Evolutionary conservation across 2,113 vertebrate genomes (phyloP), one percentile per base, ranked within the genome.

Genomic region (Psittacus erithacus): DNA sequence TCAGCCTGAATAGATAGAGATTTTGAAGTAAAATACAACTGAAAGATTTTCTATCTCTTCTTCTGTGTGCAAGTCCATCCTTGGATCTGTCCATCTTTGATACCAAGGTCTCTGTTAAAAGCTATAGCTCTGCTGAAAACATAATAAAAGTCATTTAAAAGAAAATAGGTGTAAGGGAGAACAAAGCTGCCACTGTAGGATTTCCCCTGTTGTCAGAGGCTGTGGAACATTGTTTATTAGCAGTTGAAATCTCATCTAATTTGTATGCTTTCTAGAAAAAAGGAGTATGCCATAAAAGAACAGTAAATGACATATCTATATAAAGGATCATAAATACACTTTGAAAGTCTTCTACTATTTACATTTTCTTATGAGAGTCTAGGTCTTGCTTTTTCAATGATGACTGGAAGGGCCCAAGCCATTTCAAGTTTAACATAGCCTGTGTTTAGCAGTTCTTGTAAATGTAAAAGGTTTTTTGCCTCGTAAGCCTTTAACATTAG

Each of bases 171-270:
- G 24, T 67, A 85, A 87, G 28, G 13, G 25, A 94, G n/a, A 92
- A 53, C 31, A 85, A 82, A 89, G 75, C 71, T 85, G 59, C 63
- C 49, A 68, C 63, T 82, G 74, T 80, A 87, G 59, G 85, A 74
- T 65, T 65, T 87, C 38, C 10, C 87, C 82, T 95, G 90, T 82
- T 92, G n/a, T 91, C 70, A 82, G 71, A 90, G 53, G 22, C 70
- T 77, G 70, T 82, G 63, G 49, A 95, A 82, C 38, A 70, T 59
- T 73, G 73, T 88, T 95, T 95, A 95, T 92, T 91, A 94, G 82
- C 64, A 74, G 38, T 53, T 91, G 91, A 96, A 95, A 92, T 69
- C 70, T 87, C 50, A 90, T 70, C 53, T 91, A 38, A 86, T 95
- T 90, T 91, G 46, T 69, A 88, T 25, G 33, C 53, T 91, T 77